These are phyloP conservation scores for Sciurus carolinensis DNA, from an alignment of 2,797 vertebrate species.

Conservation along the genomic window DNA sequence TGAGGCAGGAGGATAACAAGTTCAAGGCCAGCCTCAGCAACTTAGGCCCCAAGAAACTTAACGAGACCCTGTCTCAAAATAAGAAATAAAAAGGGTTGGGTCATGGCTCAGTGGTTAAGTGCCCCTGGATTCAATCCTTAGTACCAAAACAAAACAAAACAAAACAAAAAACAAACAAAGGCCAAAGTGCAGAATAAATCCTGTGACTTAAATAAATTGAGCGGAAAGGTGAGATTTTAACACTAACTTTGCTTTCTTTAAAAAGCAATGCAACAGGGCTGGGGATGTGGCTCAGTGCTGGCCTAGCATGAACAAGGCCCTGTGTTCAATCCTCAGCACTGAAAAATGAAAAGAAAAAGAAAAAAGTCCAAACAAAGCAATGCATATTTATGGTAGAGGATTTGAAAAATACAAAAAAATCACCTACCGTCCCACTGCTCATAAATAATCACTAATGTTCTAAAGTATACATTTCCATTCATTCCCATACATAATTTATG, in stretches of 20 bases:
- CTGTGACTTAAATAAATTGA: not conserved
- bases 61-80: too few species aligned
- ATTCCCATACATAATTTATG: slow-evolving; percentile 19
- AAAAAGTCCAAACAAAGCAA: not conserved
- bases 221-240: not conserved
- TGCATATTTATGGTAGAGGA: slow-evolving; percentile 46
- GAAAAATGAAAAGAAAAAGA: not conserved
- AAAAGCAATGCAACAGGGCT: not conserved
- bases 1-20: too few species aligned
- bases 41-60: too few species aligned
- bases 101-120: too few species aligned
- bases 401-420: slow-evolving; percentile 30
- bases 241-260: slow-evolving; percentile 43
- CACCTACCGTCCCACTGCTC: not conserved
- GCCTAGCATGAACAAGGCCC: not conserved
- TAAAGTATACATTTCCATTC: not conserved
- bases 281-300: not conserved
- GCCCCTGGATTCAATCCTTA: not conserved
- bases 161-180: not conserved
- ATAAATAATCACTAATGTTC: slow-evolving; percentile 54
- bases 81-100: too few species aligned
- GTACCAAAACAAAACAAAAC: not conserved
- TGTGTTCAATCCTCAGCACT: not conserved
- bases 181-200: slow-evolving; percentile 49
- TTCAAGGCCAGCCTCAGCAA: too few species aligned